Evolutionary conservation across 2,113 vertebrate species (phyloP).

Genomic region (Serinus canaria): DNA sequence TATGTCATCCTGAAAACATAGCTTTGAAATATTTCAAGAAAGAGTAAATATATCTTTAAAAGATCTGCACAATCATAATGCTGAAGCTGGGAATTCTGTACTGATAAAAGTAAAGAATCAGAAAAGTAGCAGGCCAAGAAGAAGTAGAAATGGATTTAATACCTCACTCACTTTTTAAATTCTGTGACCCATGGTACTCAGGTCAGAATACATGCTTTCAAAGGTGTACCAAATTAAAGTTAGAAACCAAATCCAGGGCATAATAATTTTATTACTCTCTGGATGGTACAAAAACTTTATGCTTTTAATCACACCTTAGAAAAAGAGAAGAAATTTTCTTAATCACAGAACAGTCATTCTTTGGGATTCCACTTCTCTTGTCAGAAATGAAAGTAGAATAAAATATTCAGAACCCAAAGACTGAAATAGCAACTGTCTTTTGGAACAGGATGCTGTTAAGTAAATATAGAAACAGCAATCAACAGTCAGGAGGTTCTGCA

Average conservation of each 20-base stretch:
- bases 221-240: neutral
- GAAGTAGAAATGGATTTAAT: neutral
- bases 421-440: neutral
- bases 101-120: neutral
- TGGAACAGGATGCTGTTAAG: neutral
- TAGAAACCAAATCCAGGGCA: neutral
- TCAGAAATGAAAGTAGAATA: neutral
- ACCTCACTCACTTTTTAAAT: neutral
- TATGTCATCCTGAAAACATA: neutral
- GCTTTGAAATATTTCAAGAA: neutral
- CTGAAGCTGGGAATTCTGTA: neutral
- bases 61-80: neutral
- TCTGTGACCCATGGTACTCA: neutral
- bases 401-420: conserved; percentile 6
- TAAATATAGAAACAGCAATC: neutral
- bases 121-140: neutral
- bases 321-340: neutral
- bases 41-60: neutral
- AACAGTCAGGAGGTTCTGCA: neutral
- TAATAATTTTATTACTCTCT: neutral
- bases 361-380: neutral
- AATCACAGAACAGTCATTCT: neutral
- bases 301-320: neutral
- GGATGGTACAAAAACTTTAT: neutral
- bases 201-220: neutral